Base-by-base conservation (phyloP, 2,888 invertebrate species). In the Lydus trimaculatus region DNA sequence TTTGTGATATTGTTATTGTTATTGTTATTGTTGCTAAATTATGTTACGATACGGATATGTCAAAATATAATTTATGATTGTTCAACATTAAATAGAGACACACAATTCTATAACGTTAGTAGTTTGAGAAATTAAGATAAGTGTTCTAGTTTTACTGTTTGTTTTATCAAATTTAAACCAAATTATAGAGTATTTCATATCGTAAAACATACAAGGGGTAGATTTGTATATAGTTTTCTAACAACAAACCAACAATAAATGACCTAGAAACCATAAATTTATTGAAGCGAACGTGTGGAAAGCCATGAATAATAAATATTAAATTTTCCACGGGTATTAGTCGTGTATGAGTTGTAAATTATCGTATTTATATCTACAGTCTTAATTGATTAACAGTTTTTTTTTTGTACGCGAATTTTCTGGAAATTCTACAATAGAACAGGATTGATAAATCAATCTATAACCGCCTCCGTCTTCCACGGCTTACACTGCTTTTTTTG, bases 211-310 rank as follows among this genome's bases (percentile, higher is more conserved):
- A 17, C 20, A 9, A 9, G 5, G n/a, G 2, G 6, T n/a, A 17
- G 6, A 11, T 33, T 1, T 36, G 36, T 1, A 15, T 36, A 36
- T 36, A 36, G 36, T 36, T 48, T 20, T 20, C 20, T 9, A 20
- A 48, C 20, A 48, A 48, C 48, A 9, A 20, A 20, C 2, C 20
- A 28, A 23, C 20, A 20, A 48, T 20, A 48, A 25, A 56, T 15
- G 56, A 56, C 56, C 56, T 25, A 56, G 56, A 56, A 25, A 11
- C 56, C 4, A 56, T 56, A 56, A 56, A 56, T 56, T 56, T 25
- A 23, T 25, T 23, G 56, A 25, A 6, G 56, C 23, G 56, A 25
- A 25, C 25, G 25, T 56, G 56, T 56, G 25, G 56, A 56, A n/a
- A 56, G 56, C 15, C 13, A 56, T 56, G 25, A 25, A 56, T 25